Base-by-base conservation (phyloP, 2,888 invertebrate species). In the Andrena dorsata region DNA sequence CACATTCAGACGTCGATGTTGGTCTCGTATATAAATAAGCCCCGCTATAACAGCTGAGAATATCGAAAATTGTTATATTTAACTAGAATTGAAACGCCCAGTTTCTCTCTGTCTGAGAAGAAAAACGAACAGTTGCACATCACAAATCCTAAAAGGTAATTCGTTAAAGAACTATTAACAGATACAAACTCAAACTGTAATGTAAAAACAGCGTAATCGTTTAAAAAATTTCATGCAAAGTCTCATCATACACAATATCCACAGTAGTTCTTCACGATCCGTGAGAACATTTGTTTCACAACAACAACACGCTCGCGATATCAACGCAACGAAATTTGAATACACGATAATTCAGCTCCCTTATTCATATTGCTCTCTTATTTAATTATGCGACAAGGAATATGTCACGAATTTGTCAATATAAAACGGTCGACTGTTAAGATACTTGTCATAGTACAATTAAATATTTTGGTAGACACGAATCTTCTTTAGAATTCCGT, bases 1-100 rank as follows among this genome's bases (percentile, higher is more conserved):
- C 93, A 93, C 93, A 91, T 92, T 91, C 91, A 91, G 93, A 93
- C 92, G 90, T 92, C 92, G 93, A 93, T 93, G 93, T 93, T 93
- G 93, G 93, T 93, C 92, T 90, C 87, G 51, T 68, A 76, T 60
- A 32, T 49, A 80, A 64, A 70, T 70, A 74, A 74, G 58, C 30
- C 47, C 66, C 32, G 8, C 47, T 65, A 56, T 61, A 53, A 61
- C 60, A 30, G 49, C 61, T 20, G 47, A 66, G 49, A 13, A n/a
- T 80, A 70, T 65, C 30, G 20, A 65, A 60, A 80, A 66, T 56
- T 66, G 56, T 53, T 70, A 61, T 66, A 80, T 73, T 51, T 32
- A 74, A 80, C 53, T 66, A 74, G 28, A 60, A 60, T 60, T 56
- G 35, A 70, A 80, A 75, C 65, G 65, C 68, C 35, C 28, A 49